phyloP scores from a whole-genome alignment of 2,888 invertebrate genomes.

The Incurvaria masculella region DNA sequence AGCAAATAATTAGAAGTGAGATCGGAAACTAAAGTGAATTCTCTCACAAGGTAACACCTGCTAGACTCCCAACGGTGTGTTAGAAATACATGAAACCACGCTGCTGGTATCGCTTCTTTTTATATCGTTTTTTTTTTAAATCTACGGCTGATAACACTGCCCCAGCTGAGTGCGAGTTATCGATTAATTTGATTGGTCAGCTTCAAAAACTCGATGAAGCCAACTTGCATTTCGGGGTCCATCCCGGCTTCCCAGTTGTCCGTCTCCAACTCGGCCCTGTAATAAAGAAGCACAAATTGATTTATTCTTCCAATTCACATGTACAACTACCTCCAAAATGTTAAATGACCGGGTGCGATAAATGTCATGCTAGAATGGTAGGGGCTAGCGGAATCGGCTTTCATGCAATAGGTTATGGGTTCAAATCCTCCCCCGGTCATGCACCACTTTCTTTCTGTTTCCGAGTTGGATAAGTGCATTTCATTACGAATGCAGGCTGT shows the following conservation, averaged over 20 bases:
- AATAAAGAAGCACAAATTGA: constrained; percentile 14
- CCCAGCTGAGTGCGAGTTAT: constrained; percentile 26
- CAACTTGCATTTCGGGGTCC: constrained; percentile 52
- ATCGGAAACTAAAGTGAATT: neutral
- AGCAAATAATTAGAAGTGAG: constrained; percentile 21
- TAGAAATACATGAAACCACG: neutral
- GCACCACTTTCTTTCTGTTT: too few species aligned
- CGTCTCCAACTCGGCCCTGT: constrained; percentile 47
- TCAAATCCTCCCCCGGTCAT: too few species aligned
- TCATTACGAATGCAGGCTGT: too few species aligned
- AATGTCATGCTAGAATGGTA: too few species aligned
- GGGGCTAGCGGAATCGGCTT: too few species aligned
- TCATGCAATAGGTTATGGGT: too few species aligned
- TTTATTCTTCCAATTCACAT: too few species aligned
- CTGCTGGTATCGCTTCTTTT: neutral
- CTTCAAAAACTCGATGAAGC: constrained; percentile 51
- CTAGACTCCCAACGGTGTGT: neutral
- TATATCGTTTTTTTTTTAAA: neutral
- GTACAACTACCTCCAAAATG: too few species aligned
- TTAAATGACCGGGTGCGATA: too few species aligned
- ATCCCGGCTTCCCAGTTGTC: constrained; percentile 53
- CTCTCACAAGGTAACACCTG: neutral
- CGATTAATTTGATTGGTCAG: constrained; percentile 54
- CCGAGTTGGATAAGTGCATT: too few species aligned
- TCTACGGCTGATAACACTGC: neutral